Base-by-base conservation (phyloP, 2,888 invertebrate genomes). In the Glomeris marginata region DNA sequence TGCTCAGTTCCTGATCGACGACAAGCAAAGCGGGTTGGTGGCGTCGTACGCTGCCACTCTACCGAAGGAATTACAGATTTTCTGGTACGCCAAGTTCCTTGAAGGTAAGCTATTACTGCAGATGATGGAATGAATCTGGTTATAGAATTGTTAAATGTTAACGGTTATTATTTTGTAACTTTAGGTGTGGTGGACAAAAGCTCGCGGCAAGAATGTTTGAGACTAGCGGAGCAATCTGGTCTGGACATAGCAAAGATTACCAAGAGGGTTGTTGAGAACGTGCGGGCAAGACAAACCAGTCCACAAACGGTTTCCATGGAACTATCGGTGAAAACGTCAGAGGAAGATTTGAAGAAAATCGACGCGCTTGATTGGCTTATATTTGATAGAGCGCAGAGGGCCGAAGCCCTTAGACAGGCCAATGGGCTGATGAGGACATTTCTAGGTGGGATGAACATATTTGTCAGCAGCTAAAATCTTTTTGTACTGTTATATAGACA, bases 341-440 rank as follows among this genome's bases (percentile, higher is more conserved):
- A 38, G 59, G 74, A 75, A 35, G 87, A 88, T 64, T 68, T 76
- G 50, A 74, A 75, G 53, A 82, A 82, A 66, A 81, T 86, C 45
- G 76, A 76, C 34, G 76, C 87, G 1, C 69, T 94, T 2, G 91
- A 92, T 64, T 92, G 91, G 88, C 68, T 94, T 8, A 74, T 81
- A 21, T 81, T 87, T 59, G 78, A 87, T 61, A 74, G 77, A 13
- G 72, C 77, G 44, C 90, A 91, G 66, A 69, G 81, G 40, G 75
- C 78, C 37, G 91, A 91, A 67, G 81, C 85, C 10, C 64, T 94
- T 20, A 79, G 80, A 74, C 81, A 92, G 63, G 79, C 84, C n/a
- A 92, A 92, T 72, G 80, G 85, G 15, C 75, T 94, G 64, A 81
- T 91, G 61, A 77, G 90, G 53, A 77, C 77, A 51, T 92, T 91